Evolutionary conservation across 2,113 vertebrate species (phyloP).

Genomic region (Grammomys surdaster): DNA sequence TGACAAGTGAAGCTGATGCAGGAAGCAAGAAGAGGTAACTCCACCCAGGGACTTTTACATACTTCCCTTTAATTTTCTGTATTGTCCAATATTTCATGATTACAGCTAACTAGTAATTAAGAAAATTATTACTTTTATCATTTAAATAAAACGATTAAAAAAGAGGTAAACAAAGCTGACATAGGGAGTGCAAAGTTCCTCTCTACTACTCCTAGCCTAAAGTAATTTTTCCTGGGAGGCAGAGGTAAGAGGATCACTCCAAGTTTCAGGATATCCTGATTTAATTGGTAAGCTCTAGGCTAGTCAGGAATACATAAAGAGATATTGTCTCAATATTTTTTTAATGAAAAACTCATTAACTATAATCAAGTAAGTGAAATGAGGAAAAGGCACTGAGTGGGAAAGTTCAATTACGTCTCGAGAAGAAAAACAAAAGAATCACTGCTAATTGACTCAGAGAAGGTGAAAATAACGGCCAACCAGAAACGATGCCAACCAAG

Average conservation of each 20-base stretch:
- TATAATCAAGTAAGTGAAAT: neutral
- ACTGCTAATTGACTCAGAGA: neutral
- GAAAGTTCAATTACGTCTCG: neutral
- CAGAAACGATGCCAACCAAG: neutral
- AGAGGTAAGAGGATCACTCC: neutral
- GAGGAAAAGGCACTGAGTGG: neutral
- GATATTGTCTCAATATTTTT: neutral
- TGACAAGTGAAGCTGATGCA: neutral
- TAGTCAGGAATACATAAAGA: neutral
- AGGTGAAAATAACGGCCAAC: neutral
- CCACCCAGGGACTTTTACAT: neutral
- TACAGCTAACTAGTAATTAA: neutral
- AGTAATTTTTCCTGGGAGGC: neutral
- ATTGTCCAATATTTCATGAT: slow-evolving; percentile 5
- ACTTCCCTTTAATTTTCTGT: neutral
- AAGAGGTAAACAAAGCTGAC: neutral
- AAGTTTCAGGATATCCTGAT: neutral
- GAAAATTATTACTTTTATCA: slow-evolving; percentile 8
- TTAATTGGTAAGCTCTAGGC: neutral
- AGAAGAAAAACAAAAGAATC: neutral
- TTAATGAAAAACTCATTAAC: neutral
- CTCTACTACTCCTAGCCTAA: neutral
- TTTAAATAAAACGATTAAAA: slow-evolving; percentile 43
- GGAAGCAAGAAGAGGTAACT: neutral
- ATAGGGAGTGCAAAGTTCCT: neutral